Conservation (phyloP, 2,113 vertebrate genomes). For the Cacatua alba region DNA sequence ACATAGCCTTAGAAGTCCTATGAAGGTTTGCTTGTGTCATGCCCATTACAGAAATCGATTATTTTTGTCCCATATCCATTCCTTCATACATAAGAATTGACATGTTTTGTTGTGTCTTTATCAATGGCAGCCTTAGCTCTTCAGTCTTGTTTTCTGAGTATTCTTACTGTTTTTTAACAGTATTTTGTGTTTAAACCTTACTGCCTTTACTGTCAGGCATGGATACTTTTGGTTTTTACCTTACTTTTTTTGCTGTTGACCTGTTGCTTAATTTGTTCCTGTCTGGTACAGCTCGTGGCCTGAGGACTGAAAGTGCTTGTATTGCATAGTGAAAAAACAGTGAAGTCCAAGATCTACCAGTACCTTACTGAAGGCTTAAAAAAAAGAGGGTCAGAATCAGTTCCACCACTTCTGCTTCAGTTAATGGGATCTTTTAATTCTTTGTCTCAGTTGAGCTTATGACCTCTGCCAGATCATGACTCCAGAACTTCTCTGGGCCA, state of each 20-base stretch:
- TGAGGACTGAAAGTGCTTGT: not conserved
- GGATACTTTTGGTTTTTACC: not conserved
- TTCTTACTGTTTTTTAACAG: not conserved
- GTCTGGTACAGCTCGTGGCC: not conserved
- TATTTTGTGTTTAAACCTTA: not conserved
- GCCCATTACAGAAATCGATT: not conserved
- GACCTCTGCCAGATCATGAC: not conserved
- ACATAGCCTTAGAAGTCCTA: not conserved
- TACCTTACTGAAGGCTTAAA: not conserved
- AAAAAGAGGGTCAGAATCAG: not conserved
- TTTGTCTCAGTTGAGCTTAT: not conserved
- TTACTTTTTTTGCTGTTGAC: not conserved
- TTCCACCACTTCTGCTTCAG: not conserved
- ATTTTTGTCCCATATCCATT: not conserved
- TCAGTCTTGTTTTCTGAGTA: not conserved
- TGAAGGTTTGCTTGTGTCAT: not conserved
- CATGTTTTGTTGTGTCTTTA: not conserved
- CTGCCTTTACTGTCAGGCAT: not conserved
- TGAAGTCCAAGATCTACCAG: not conserved
- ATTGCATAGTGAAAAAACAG: not conserved
- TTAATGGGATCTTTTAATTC: not conserved
- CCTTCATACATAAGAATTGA: not conserved
- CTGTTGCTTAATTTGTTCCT: not conserved
- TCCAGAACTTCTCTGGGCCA: not conserved
- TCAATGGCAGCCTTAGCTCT: not conserved